Conservation (phyloP, 1,140 invertebrate genomes). For the Laodelphax striatellus region DNA sequence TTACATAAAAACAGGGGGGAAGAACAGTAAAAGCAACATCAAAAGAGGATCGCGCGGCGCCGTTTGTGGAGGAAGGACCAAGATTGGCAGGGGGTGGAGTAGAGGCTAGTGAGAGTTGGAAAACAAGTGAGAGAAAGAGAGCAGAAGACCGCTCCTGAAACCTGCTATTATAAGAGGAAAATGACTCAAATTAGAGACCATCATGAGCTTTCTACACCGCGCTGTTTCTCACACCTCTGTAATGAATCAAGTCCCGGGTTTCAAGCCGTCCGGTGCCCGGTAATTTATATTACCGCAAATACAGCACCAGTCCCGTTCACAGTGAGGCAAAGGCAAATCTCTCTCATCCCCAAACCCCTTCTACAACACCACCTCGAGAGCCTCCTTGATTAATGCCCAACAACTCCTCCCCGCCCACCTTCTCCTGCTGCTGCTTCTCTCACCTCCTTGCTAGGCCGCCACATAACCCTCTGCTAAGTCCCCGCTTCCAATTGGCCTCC, state of each 20-base stretch:
- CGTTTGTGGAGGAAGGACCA: too few relatives aligned
- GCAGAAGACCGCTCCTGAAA: neutral
- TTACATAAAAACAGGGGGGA: too few relatives aligned
- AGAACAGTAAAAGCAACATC: too few relatives aligned
- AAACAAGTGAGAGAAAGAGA: neutral
- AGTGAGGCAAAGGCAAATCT: neutral
- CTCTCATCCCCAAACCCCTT: too few relatives aligned
- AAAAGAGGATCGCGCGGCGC: too few relatives aligned
- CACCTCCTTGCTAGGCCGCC: too few relatives aligned
- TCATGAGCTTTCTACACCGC: slow-evolving; percentile 6
- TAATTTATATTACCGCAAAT: slow-evolving; percentile 11
- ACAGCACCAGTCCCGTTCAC: slow-evolving; percentile 2
- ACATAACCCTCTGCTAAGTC: too few relatives aligned
- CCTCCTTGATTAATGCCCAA: too few relatives aligned
- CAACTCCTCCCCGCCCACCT: too few relatives aligned
- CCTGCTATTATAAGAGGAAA: slow-evolving; percentile 1
- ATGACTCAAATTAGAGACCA: slow-evolving; percentile 8
- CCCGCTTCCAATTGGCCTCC: too few relatives aligned
- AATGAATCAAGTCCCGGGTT: slow-evolving; percentile 2
- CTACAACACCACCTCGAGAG: too few relatives aligned
- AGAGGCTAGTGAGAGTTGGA: neutral
- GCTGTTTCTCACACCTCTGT: slow-evolving; percentile 10
- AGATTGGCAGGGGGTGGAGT: neutral
- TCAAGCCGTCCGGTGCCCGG: neutral
- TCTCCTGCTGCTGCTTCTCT: too few relatives aligned